A percentile compares a stretch with the other conserved stretches of the same genome.
These are phyloP conservation scores for Mythimna loreyi DNA, from an alignment of 2,888 invertebrate genomes.

Conservation along the genomic window DNA sequence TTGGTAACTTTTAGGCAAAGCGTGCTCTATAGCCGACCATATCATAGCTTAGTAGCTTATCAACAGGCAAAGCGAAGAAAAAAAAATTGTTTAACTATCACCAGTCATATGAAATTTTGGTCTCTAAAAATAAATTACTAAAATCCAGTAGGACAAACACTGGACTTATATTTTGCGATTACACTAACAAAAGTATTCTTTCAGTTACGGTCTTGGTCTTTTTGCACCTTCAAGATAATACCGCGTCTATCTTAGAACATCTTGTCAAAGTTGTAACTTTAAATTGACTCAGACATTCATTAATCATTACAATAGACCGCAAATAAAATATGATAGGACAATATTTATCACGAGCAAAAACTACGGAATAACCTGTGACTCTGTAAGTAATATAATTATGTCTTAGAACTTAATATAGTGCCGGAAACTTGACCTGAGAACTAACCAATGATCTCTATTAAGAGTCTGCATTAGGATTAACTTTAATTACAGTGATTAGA, in stretches of 20 bases:
- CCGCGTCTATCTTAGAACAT: neutral
- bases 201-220: neutral
- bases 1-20: too few relatives aligned
- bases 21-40: too few relatives aligned
- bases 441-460: conserved; percentile 16
- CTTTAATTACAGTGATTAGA: conserved; percentile 38
- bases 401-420: conserved; percentile 35
- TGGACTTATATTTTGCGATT: neutral
- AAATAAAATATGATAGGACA: conserved; percentile 9
- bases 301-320: conserved; percentile 24
- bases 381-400: conserved; percentile 18
- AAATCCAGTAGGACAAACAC: neutral
- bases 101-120: too few relatives aligned
- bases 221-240: neutral
- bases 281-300: conserved; percentile 21
- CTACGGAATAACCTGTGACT: conserved; percentile 21
- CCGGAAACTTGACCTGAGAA: conserved; percentile 52
- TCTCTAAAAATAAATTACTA: too few relatives aligned
- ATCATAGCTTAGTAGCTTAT: too few relatives aligned
- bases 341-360: conserved; percentile 30
- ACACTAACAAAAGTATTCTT: neutral
- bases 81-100: too few relatives aligned
- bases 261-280: neutral
- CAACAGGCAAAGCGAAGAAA: too few relatives aligned
- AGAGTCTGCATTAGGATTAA: conserved; percentile 11